Evolutionary conservation across 2,113 vertebrate species (phyloP).

Genomic region (Numenius arquata): DNA sequence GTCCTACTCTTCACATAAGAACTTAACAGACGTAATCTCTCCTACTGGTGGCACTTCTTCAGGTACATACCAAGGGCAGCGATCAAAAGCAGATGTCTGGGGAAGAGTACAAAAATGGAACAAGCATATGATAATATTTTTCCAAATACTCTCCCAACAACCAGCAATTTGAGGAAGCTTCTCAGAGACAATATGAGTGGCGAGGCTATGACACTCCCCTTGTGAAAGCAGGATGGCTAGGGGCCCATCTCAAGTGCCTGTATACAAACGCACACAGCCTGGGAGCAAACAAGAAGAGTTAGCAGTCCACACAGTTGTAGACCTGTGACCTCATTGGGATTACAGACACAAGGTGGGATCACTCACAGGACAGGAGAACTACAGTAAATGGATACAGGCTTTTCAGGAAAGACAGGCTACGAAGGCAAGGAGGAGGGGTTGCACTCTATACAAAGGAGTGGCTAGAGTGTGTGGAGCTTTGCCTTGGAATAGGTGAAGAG

Average conservation of each 20-base stretch:
- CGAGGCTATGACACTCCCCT: background rate
- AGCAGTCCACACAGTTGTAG: background rate
- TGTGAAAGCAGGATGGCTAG: background rate
- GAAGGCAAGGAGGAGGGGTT: background rate
- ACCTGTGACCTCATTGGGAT: background rate
- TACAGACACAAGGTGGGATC: background rate
- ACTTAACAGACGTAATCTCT: background rate
- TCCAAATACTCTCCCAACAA: background rate
- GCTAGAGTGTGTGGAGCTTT: background rate
- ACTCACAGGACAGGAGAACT: background rate
- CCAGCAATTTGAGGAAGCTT: background rate
- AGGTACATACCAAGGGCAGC: background rate
- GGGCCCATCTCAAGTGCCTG: background rate
- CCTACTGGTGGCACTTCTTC: background rate
- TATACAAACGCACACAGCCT: background rate
- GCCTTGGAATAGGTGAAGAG: background rate
- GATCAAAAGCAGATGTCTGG: background rate
- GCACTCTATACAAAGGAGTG: background rate
- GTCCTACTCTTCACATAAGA: background rate
- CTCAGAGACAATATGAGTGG: background rate
- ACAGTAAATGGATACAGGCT: background rate
- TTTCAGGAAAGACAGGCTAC: conserved; percentile 34
- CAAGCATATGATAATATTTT: background rate
- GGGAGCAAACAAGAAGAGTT: background rate
- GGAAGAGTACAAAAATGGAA: background rate